Evolutionary conservation across 2,113 vertebrate genomes (phyloP), one percentile per base, ranked within the genome.

Genomic region (Falco punctatus): DNA sequence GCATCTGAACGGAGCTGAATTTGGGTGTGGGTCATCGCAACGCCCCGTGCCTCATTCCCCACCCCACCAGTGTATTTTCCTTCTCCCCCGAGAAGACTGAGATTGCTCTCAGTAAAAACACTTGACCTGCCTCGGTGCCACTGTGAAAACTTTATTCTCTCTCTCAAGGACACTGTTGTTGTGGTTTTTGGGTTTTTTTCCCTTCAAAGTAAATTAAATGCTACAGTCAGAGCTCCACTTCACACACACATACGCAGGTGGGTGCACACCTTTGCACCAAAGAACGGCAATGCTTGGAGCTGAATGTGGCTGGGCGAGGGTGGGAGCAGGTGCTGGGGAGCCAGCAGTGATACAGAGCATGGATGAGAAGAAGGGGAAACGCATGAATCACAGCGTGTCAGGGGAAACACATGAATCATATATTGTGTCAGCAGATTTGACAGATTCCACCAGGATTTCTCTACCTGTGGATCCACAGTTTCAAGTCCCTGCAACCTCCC

Each of bases 81-180:
- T 27, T 10, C 59, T 80, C 20, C 65, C 28, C 55, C 2, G 2
- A 21, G 21, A 16, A 24, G 49, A 1, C 67, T 24, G 46, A 51
- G 38, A 3, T 24, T 18, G 12, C 23, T 88, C 16, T 64, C 67
- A 86, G 65, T 27, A 48, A 93, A 90, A 67, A 85, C 91, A 44
- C 89, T 44, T 7, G 46, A 65, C 87, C 69, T 81, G 71, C 65
- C 92, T 69, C 6, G 6, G 48, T 86, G 67, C 74, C 88, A n/a
- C 90, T 1, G 49, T 27, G 87, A 78, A 44, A 94, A 84, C 94
- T 98, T 98, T 98, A 98, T 98, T 98, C 67, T 91, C 81, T 88
- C 90, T 87, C 92, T 84, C 75, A 55, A 73, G 92, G 79, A 97
- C 94, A 54, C 64, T 35, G 2, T 12, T 5, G 23, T 19, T 21